These are phyloP conservation scores for Pampus argenteus DNA, from an alignment of 2,797 vertebrate genomes.

Conservation along the genomic window DNA sequence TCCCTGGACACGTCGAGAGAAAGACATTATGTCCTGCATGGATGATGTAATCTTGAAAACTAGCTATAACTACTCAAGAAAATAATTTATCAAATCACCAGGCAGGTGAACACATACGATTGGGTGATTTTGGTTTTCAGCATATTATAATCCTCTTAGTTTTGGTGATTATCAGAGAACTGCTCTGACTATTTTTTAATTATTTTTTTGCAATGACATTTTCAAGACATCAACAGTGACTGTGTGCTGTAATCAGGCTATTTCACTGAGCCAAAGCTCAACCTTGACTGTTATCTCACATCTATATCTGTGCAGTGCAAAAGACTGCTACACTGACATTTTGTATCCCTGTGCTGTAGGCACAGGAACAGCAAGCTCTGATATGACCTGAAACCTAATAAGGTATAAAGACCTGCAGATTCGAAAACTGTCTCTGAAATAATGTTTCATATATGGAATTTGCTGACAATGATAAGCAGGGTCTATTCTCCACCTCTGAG, in stretches of 20 bases:
- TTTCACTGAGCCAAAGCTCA: constrained; percentile 55
- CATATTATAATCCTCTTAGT: constrained; percentile 49
- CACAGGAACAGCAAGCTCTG: constrained; percentile 37
- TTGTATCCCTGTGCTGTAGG: constrained; percentile 39
- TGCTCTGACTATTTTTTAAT: constrained; percentile 50
- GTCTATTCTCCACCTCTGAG: constrained; percentile 43
- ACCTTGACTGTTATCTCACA: constrained; percentile 43
- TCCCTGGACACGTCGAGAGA: not conserved
- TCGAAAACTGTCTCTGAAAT: constrained; percentile 46
- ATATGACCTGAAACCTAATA: constrained; percentile 64
- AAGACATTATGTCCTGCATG: constrained; percentile 5
- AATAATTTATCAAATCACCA: constrained; percentile 32
- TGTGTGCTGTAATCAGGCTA: constrained; percentile 40
- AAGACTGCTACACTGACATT: constrained; percentile 45
- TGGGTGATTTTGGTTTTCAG: constrained; percentile 25
- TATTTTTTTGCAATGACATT: constrained; percentile 51
- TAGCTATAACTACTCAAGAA: constrained; percentile 27
- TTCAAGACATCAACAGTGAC: constrained; percentile 38
- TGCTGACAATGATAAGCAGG: constrained; percentile 53
- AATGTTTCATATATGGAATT: too few species aligned
- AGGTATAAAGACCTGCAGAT: constrained; percentile 37
- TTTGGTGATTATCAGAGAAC: constrained; percentile 55
- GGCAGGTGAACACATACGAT: constrained; percentile 27
- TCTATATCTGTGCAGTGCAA: constrained; percentile 39
- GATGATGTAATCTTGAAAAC: constrained; percentile 22